Evolutionary conservation across 2,797 vertebrate genomes (phyloP).

Genomic region (Otus scops): DNA sequence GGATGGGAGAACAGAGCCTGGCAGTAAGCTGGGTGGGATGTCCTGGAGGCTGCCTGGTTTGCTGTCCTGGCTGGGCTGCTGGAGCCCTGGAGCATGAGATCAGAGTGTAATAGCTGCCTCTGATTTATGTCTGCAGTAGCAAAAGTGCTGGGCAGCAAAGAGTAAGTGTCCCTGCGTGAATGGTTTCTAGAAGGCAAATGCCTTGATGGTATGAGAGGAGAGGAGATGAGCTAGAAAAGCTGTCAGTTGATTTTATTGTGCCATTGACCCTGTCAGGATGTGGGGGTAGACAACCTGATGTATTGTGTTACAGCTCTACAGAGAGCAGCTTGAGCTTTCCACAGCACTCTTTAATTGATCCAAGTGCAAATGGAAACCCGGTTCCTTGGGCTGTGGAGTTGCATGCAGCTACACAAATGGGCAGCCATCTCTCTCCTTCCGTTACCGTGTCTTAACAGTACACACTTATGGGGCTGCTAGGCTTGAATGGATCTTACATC

Average conservation of each 20-base stretch:
- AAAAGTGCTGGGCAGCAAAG: not conserved
- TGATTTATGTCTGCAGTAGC: not conserved
- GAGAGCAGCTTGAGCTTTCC: not conserved
- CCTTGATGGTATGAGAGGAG: not conserved
- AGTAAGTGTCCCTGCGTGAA: not conserved
- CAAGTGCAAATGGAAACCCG: not conserved
- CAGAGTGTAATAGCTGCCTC: not conserved
- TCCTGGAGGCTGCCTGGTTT: not conserved
- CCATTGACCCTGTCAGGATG: not conserved
- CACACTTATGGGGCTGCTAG: rapidly evolving
- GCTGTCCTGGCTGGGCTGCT: not conserved
- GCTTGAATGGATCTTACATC: not conserved
- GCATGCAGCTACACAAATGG: not conserved
- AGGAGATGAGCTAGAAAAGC: not conserved
- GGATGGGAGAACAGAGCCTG: not conserved
- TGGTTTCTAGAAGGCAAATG: not conserved
- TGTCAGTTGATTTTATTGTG: not conserved
- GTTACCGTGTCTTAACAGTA: not conserved
- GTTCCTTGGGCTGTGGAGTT: not conserved
- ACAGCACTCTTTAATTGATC: not conserved
- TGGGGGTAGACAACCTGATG: not conserved
- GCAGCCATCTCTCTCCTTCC: not conserved
- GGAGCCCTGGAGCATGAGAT: not conserved
- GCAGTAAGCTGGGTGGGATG: not conserved
- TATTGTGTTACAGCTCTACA: not conserved